Conservation (phyloP, 2,888 invertebrate genomes). For the Alentia gelatinosa region DNA sequence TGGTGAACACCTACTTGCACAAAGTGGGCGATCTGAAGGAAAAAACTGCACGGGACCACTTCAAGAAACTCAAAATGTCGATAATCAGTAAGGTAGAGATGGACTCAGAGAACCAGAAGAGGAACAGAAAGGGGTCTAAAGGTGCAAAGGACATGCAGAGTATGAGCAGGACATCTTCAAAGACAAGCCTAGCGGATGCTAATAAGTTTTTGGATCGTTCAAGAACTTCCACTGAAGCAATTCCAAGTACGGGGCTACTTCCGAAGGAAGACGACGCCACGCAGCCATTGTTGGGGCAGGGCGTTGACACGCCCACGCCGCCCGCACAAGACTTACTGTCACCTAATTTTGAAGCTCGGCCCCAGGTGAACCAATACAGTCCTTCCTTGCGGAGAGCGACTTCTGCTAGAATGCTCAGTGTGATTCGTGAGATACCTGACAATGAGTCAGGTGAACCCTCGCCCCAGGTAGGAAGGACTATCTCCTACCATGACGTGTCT, state of each 20-base stretch:
- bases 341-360: neutral
- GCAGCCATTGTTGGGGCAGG: neutral
- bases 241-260: neutral
- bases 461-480: neutral
- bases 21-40: constrained; percentile 66
- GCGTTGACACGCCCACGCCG: neutral
- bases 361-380: neutral
- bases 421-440: neutral
- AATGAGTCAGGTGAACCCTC: neutral
- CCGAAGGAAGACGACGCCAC: constrained; percentile 42
- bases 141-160: neutral
- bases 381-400: neutral
- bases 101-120: constrained; percentile 21
- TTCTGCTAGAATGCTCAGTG: neutral
- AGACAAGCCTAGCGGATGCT: neutral
- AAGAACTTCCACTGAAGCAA: neutral
- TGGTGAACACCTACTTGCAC: constrained; percentile 66
- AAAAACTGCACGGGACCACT: constrained; percentile 63
- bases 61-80: constrained; percentile 62
- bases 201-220: neutral
- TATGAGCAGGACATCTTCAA: neutral
- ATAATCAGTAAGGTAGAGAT: constrained; percentile 55
- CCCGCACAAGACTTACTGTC: neutral
- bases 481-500: constrained; percentile 7
- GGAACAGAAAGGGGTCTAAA: neutral